These are phyloP conservation scores for Physeter macrocephalus DNA, from an alignment of 2,113 vertebrate genomes.

Conservation along the genomic window DNA sequence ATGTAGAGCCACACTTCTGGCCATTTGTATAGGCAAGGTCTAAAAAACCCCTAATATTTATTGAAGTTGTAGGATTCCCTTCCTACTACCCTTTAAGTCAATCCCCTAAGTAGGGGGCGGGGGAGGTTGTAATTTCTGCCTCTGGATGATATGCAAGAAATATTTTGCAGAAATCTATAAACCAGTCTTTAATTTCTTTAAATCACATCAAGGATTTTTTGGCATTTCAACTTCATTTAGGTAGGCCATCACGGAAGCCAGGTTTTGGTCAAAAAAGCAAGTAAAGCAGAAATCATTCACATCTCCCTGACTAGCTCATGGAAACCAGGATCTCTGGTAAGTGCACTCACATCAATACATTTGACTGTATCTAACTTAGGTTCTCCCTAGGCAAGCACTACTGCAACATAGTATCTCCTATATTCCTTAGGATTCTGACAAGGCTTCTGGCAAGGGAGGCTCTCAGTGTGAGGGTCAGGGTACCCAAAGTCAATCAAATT, in stretches of 20 bases:
- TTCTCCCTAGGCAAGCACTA: not conserved
- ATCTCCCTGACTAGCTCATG: not conserved
- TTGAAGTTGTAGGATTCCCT: not conserved
- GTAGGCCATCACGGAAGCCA: not conserved
- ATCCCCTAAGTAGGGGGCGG: accelerated
- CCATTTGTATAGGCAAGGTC: not conserved
- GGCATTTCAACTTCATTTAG: not conserved
- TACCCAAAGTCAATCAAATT: not conserved
- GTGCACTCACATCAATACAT: not conserved
- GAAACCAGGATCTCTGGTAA: not conserved
- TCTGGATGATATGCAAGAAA: not conserved
- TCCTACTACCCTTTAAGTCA: not conserved
- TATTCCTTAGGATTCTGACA: not conserved
- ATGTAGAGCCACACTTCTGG: not conserved
- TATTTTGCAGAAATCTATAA: not conserved
- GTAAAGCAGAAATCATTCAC: not conserved
- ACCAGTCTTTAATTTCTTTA: not conserved
- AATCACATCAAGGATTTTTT: not conserved
- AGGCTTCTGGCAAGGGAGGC: not conserved
- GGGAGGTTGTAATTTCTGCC: not conserved
- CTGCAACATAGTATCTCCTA: not conserved
- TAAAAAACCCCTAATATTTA: not conserved
- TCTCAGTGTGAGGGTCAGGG: not conserved
- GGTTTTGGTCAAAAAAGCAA: not conserved
- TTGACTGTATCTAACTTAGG: not conserved